Evolutionary conservation across 2,888 invertebrate genomes (phyloP), one percentile per base, ranked within the genome.

Genomic region (Gari tellinella): DNA sequence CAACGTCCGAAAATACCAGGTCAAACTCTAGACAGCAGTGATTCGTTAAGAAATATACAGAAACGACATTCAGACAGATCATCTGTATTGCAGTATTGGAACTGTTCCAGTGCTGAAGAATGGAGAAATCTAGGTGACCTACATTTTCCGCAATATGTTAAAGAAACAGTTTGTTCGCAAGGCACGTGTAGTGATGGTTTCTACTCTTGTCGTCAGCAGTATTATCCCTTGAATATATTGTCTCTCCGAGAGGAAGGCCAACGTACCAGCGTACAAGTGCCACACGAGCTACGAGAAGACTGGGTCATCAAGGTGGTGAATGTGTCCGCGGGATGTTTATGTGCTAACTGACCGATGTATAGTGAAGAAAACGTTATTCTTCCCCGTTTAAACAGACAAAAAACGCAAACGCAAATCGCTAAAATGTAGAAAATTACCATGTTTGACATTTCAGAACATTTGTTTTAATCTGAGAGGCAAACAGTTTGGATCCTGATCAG

Each of bases 321-420:
- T n/a, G 46, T 58, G 37, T 58, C 58, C 15, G 58, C 46, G 5
- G 58, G 46, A 17, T 58, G 58, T 56, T 17, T 41, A 1, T 56
- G 56, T 43, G 26, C 25, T 21, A 25, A n/a, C 1, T 56, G 31
- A 51, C 25, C 8, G 17, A 40, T 40, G 10, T 40, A 40, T n/a
- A n/a, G n/a, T n/a, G n/a, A n/a, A n/a, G n/a, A n/a, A n/a, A n/a
- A n/a, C n/a, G n/a, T n/a, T n/a, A n/a, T n/a, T n/a, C n/a, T n/a
- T n/a, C n/a, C n/a, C n/a, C n/a, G n/a, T n/a, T n/a, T n/a, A n/a
- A n/a, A n/a, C n/a, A n/a, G n/a, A n/a, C n/a, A n/a, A n/a, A n/a
- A n/a, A n/a, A n/a, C n/a, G n/a, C n/a, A n/a, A n/a, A n/a, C n/a
- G n/a, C n/a, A n/a, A n/a, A n/a, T n/a, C n/a, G n/a, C n/a, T n/a